Evolutionary conservation across 2,888 invertebrate genomes (phyloP), one percentile per base, ranked within the genome.

Genomic region (Eupithecia centaureata): DNA sequence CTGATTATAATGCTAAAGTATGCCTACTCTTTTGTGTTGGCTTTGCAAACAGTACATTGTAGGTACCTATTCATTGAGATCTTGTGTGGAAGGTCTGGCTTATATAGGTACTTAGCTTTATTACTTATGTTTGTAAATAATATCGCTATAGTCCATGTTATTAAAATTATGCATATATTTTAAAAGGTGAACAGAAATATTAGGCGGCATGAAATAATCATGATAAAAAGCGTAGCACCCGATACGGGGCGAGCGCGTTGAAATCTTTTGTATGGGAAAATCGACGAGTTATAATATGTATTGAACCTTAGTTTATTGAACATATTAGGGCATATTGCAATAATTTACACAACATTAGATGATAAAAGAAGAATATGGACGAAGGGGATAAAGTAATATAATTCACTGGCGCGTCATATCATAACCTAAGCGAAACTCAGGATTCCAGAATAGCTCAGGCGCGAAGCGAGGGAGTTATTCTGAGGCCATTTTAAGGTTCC

Each of bases 221-320:
- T 52, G 52, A 47, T 18, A 18, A 10, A 10, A 22, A 22, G 22
- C 4, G 47, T 47, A 4, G 22, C 18, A 47, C 47, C 12, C 47
- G 27, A 13, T 52, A 15, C 52, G 27, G 28, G 27, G n/a, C 30
- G 56, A 69, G 70, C 74, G 67, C 74, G 74, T 74, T 75, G 68
- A 75, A 60, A 61, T 75, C 74, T 73, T 75, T 75, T 68, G 65
- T 71, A 63, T 52, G 12, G 30, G 8, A 52, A 63, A 51, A 35
- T 27, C 15, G 27, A 25, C 15, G 7, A 27, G 15, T n/a, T n/a
- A 15, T 1, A 52, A 15, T 27, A 18, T 52, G 27, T 52, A 15
- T 15, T 25, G 5, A 25, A 15, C 27, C 5, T 27, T n/a, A n/a
- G n/a, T n/a, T n/a, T n/a, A n/a, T n/a, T n/a, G n/a, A n/a, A n/a